phyloP scores from a whole-genome alignment of 2,888 invertebrate species.

The Mythimna lalbum region DNA sequence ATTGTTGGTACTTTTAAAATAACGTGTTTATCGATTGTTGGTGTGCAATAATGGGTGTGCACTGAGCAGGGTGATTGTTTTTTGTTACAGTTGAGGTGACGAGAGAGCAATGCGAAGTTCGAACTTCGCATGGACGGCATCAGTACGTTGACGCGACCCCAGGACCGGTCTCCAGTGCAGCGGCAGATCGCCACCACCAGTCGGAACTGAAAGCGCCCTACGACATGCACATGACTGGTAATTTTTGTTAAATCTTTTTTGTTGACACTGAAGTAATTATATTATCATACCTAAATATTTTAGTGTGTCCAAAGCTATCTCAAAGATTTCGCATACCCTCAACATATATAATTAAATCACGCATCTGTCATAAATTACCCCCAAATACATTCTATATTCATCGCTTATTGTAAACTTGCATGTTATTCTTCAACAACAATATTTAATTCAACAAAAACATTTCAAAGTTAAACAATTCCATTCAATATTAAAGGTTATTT shows the following conservation, averaged over 20 bases:
- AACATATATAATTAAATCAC: neutral
- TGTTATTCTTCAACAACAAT: no score
- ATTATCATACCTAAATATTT: neutral
- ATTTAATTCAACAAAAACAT: no score
- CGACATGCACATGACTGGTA: constrained; percentile 39
- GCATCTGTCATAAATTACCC: neutral
- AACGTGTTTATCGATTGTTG: neutral
- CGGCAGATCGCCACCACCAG: constrained; percentile 29
- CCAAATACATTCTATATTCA: neutral
- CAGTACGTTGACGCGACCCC: constrained; percentile 32
- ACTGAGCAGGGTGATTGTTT: constrained; percentile 1
- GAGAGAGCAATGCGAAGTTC: constrained; percentile 39
- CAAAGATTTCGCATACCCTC: neutral
- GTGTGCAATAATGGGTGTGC: constrained; percentile 3
- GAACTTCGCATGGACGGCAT: constrained; percentile 35
- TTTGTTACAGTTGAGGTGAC: constrained; percentile 34
- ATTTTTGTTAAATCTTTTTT: neutral
- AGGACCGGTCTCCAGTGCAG: constrained; percentile 12
- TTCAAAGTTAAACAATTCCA: no score
- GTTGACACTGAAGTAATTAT: neutral
- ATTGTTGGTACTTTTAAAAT: neutral
- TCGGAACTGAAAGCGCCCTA: constrained; percentile 44
- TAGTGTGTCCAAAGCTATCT: neutral
- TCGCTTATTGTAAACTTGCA: no score
- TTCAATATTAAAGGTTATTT: neutral